A percentile compares a stretch with the other conserved stretches of the same genome.
These are phyloP conservation scores for Pachypanchax playfairii DNA, from an alignment of 2,113 vertebrate genomes.

Conservation along the genomic window DNA sequence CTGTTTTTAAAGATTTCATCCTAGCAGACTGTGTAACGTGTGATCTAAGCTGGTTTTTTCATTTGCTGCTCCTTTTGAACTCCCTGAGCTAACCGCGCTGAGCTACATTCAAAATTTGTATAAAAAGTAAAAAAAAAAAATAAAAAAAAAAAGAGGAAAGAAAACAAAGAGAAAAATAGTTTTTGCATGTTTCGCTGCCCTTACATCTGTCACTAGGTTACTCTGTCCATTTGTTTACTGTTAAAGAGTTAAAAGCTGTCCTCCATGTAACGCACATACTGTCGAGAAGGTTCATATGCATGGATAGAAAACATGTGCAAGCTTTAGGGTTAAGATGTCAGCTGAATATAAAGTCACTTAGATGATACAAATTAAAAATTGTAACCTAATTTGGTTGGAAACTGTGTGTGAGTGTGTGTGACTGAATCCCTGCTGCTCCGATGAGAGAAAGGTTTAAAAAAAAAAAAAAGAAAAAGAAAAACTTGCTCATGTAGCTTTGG, in stretches of 20 bases:
- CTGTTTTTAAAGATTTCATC: slow-evolving; percentile 55
- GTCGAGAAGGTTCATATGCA: slow-evolving; percentile 49
- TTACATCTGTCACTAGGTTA: slow-evolving; percentile 52
- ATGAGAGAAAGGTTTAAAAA: slow-evolving; percentile 60
- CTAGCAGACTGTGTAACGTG: slow-evolving; percentile 54
- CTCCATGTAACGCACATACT: slow-evolving; percentile 56
- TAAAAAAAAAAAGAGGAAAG: slow-evolving; percentile 23
- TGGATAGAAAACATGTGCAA: no score
- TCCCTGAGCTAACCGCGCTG: background rate
- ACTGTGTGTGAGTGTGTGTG: slow-evolving; percentile 19
- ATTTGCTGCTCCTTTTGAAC: slow-evolving; percentile 11
- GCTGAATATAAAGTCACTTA: slow-evolving; percentile 32
- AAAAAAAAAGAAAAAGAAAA: no score
- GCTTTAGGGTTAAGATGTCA: slow-evolving; percentile 31
- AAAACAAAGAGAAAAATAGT: slow-evolving; percentile 17
- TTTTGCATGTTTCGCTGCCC: slow-evolving; percentile 68
- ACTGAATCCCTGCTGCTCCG: slow-evolving; percentile 52
- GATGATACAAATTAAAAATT: slow-evolving; percentile 37
- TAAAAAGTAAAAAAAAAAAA: slow-evolving; percentile 44
- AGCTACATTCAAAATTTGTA: slow-evolving; percentile 53
- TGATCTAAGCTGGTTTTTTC: slow-evolving; percentile 40
- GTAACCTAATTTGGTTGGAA: slow-evolving; percentile 54
- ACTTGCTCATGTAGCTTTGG: slow-evolving; percentile 54
- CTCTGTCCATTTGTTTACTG: slow-evolving; percentile 47
- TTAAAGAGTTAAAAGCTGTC: slow-evolving; percentile 5